Conservation (phyloP, 2,113 vertebrate genomes). For the Gnathonemus longibarbis region DNA sequence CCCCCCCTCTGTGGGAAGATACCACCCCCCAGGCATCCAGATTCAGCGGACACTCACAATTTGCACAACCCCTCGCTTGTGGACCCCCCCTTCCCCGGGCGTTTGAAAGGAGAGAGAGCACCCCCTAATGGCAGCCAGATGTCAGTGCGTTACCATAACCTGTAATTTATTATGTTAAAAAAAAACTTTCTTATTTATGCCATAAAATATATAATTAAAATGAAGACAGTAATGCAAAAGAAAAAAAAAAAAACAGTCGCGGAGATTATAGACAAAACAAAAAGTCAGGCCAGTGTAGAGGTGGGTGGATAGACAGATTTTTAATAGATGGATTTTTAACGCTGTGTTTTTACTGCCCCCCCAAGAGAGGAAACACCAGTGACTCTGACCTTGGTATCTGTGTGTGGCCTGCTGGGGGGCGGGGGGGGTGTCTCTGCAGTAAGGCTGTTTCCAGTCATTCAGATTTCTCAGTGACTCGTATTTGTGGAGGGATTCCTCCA, state of each 20-base stretch:
- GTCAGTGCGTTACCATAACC: not conserved
- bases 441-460: not conserved
- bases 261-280: not conserved
- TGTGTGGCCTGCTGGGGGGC: not conserved
- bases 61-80: not conserved
- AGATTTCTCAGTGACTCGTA: not conserved
- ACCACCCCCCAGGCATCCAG: not conserved
- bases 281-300: not conserved
- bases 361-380: not conserved
- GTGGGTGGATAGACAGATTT: not conserved
- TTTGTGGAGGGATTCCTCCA: not conserved
- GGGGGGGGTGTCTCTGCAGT: not conserved
- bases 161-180: conserved; percentile 13
- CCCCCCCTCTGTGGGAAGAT: not conserved
- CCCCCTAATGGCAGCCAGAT: not conserved
- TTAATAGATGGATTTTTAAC: not conserved
- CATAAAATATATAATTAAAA: conserved; percentile 10
- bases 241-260: not conserved
- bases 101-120: not conserved
- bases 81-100: not conserved
- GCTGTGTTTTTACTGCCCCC: not conserved
- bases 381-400: not conserved
- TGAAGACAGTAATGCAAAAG: not conserved
- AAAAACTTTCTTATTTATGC: not conserved
- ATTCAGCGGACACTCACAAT: not conserved